A percentile compares a stretch with the other conserved stretches of the same genome.
Evolutionary conservation across 2,113 vertebrate species (phyloP).

Genomic region (Seriola quinqueradiata): DNA sequence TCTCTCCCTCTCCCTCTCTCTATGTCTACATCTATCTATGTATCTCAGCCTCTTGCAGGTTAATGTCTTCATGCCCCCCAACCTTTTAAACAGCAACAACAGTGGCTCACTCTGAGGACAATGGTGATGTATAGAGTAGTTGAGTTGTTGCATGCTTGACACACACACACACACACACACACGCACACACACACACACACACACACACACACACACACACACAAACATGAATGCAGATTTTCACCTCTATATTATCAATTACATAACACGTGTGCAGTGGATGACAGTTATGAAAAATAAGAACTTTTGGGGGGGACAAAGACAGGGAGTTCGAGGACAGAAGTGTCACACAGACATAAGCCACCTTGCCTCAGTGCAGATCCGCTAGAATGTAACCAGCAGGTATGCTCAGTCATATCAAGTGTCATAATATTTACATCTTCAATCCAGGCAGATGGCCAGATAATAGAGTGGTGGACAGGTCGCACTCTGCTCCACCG

Average conservation of each 20-base stretch:
- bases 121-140: background rate
- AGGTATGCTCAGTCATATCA: conserved; percentile 80
- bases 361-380: conserved; percentile 70
- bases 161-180: background rate
- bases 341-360: conserved; percentile 72
- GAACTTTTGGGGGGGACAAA: conserved; percentile 41
- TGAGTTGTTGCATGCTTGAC: background rate
- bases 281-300: conserved; percentile 44
- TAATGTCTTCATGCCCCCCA: background rate
- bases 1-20: conserved; percentile 2
- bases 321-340: conserved; percentile 58
- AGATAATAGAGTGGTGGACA: conserved; percentile 68
- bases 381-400: conserved; percentile 74
- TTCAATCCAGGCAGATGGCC: conserved; percentile 74
- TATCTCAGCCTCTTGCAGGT: conserved; percentile 10
- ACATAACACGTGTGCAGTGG: conserved; percentile 46
- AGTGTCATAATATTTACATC: conserved; percentile 86
- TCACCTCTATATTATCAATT: conserved; percentile 51
- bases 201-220: background rate
- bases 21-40: conserved; percentile 12
- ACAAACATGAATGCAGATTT: conserved; percentile 9
- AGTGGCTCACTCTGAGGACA: conserved; percentile 4
- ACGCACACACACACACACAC: background rate
- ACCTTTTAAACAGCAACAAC: conserved; percentile 19
- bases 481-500: conserved; percentile 30